Conservation (phyloP, 1,140 invertebrate species). For the Heliothis virescens region DNA sequence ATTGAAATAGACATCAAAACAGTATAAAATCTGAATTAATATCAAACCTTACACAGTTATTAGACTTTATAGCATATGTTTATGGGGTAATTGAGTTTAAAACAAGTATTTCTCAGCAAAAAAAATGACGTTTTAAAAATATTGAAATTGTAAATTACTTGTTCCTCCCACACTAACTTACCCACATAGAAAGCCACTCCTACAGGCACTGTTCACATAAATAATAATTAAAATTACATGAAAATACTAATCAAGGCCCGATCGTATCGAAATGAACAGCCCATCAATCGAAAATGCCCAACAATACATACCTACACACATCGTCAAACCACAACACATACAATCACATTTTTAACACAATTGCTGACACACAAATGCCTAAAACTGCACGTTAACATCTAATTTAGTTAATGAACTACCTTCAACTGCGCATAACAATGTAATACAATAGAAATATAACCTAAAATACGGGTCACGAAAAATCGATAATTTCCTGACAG, state of each 20-base stretch:
- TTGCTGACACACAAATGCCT: constrained; percentile 70
- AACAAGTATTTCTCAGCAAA: no score
- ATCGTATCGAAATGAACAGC: constrained; percentile 16
- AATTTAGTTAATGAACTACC: constrained; percentile 75
- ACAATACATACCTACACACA: constrained; percentile 46
- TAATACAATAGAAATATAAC: constrained; percentile 82
- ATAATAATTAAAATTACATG: background rate
- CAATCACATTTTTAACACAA: constrained; percentile 65
- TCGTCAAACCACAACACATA: constrained; percentile 2
- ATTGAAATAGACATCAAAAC: no score
- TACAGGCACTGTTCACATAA: background rate
- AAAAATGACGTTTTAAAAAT: no score
- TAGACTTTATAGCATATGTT: no score
- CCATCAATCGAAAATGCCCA: constrained; percentile 5
- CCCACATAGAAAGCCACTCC: background rate
- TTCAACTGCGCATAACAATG: constrained; percentile 65
- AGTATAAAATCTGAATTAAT: no score
- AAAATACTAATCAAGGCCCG: constrained; percentile 5
- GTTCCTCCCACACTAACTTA: background rate
- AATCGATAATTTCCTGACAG: constrained; percentile 83
- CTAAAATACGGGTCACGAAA: constrained; percentile 80
- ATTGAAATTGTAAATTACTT: no score
- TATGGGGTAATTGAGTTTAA: no score
- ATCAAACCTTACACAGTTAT: no score
- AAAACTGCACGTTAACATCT: constrained; percentile 63